These are phyloP conservation scores for Pardosa pseudoannulata DNA, from an alignment of 2,888 invertebrate species.

Conservation along the genomic window DNA sequence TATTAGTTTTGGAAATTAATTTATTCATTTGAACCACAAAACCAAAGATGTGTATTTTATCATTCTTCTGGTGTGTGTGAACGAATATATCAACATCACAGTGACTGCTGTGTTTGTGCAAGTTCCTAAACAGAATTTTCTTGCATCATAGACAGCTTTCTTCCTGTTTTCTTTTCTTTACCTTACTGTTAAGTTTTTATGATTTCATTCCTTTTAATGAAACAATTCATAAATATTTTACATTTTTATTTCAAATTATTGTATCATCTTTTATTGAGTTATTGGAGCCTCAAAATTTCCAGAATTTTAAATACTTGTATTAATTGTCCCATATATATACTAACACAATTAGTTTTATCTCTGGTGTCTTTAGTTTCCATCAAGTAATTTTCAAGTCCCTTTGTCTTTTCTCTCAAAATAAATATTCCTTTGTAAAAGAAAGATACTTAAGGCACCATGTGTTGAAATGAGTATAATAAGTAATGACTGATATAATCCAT, in stretches of 20 bases:
- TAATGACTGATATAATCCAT: not conserved
- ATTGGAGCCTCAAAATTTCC: not conserved
- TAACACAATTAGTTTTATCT: not conserved
- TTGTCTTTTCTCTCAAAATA: not conserved
- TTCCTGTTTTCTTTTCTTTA: not conserved
- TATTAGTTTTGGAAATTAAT: conserved; percentile 37
- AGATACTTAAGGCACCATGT: not conserved
- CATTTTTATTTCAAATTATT: not conserved
- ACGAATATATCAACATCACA: conserved; percentile 50
- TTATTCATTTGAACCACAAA: conserved; percentile 36
- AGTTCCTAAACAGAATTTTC: conserved; percentile 60
- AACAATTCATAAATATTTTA: not conserved
- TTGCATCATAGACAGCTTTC: conserved; percentile 13
- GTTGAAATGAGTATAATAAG: not conserved
- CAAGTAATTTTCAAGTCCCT: not conserved
- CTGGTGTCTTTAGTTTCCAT: not conserved
- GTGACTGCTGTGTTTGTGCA: conserved; percentile 50
- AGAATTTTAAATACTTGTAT: not conserved
- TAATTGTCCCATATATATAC: not conserved
- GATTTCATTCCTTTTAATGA: not conserved
- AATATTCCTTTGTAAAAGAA: not conserved
- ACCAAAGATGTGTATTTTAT: conserved; percentile 62
- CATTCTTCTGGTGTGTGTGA: conserved; percentile 52
- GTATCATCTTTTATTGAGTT: not conserved
- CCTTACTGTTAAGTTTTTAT: not conserved